Evolutionary conservation across 2,797 vertebrate species (phyloP), one percentile per base, ranked within the genome.

Genomic region (Platalea minor): DNA sequence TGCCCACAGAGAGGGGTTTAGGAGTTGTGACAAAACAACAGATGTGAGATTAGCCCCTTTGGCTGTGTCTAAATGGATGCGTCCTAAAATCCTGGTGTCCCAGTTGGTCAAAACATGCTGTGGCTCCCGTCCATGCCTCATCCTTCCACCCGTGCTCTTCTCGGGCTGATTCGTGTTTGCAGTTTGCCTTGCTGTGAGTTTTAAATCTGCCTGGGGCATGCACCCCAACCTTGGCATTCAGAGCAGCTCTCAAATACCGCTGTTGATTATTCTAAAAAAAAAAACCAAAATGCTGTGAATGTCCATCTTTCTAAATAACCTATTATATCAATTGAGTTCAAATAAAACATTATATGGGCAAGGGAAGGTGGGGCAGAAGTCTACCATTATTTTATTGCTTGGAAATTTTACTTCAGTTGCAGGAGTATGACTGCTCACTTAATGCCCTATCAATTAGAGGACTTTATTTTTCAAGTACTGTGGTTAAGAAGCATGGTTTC

Each of bases 1-100:
- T 94, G 90, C 86, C 89, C 95, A 85, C 88, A 79, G 90, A 96
- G 91, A 94, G 77, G 81, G 89, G 48, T 85, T 94, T 95, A 64
- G 86, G 80, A 96, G 81, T 85, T 94, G 74, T 96, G 87, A 93
- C 95, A 96, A 96, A 96, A 93, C 91, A 94, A 88, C 96, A 96
- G 96, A 92, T 96, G 96, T 78, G 85, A 96, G 81, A 92, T 95
- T 95, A 94, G 93, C 82, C 91, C 89, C 94, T 92, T 95, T 95
- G 89, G 75, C 96, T 92, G 78, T 88, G 45, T 89, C 78, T 91
- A n/a, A 95, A 89, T 81, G 92, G 78, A 89, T 85, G 41, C 0
- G 0, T 92, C 96, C 79, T 95, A 50, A 95, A 95, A 94, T 88
- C 53, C 50, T 60, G 57, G 57, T 88, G 76, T 89, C 89, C 57